Conservation (phyloP, 2,888 invertebrate genomes). For the Smittia aterrima region DNA sequence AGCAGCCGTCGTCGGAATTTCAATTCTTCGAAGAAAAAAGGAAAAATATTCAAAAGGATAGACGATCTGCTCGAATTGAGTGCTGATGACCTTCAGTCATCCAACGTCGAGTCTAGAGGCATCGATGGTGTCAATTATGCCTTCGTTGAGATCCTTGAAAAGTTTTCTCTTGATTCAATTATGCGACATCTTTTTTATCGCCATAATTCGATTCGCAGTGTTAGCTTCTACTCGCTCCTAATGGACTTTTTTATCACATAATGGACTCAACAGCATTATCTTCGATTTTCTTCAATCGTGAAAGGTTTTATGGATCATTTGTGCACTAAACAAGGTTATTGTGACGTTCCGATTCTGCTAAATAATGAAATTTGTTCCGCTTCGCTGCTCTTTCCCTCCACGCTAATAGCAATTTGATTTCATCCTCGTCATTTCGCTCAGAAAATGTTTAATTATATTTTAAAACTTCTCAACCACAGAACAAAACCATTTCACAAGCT, state of each 20-base stretch:
- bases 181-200: conserved; percentile 40
- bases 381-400: neutral
- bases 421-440: neutral
- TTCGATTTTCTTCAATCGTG: conserved; percentile 35
- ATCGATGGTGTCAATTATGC: conserved; percentile 18
- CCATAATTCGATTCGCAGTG: conserved; percentile 16
- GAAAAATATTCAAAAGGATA: too few relatives aligned
- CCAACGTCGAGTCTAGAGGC: too few relatives aligned
- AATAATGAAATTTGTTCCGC: conserved; percentile 1
- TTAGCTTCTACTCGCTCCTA: neutral
- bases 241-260: conserved; percentile 30
- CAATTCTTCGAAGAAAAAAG: too few relatives aligned
- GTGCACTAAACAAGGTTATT: conserved; percentile 19
- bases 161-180: conserved; percentile 30
- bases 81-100: too few relatives aligned
- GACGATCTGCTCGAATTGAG: too few relatives aligned
- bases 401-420: conserved; percentile 5
- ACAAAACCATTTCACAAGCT: neutral
- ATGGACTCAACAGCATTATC: conserved; percentile 34
- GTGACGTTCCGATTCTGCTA: neutral
- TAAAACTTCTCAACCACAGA: neutral
- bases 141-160: conserved; percentile 33
- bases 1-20: too few relatives aligned
- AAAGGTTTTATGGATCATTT: conserved; percentile 39
- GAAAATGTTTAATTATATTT: neutral